Conservation (phyloP, 2,888 invertebrate genomes). For the Euzophera pinguis region DNA sequence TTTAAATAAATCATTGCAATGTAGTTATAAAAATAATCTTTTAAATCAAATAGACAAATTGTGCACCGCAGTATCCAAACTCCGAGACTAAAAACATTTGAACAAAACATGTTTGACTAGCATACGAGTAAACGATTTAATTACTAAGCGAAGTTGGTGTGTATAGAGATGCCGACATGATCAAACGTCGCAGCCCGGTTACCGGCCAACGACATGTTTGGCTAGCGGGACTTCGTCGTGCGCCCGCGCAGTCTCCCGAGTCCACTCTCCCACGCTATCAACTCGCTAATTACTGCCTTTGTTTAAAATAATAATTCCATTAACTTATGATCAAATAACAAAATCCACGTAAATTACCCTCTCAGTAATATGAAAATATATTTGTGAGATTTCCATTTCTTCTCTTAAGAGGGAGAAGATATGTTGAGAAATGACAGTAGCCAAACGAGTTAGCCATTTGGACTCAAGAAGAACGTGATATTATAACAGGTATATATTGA, state of each 20-base stretch:
- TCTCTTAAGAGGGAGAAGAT: no score
- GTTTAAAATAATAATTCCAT: not conserved
- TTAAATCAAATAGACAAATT: not conserved
- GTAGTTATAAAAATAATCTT: not conserved
- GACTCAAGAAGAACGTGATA: no score
- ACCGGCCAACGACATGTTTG: constrained; percentile 5
- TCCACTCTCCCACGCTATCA: constrained; percentile 4
- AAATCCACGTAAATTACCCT: no score
- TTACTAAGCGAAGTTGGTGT: not conserved
- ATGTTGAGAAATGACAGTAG: no score
- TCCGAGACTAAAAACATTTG: not conserved
- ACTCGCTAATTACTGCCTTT: constrained; percentile 4
- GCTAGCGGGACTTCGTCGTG: constrained; percentile 5
- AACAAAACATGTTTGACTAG: not conserved
- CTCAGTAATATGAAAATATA: no score
- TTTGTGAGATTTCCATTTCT: no score
- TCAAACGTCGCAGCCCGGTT: not conserved
- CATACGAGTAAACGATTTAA: not conserved
- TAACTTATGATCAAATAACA: not conserved
- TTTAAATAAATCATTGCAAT: no score
- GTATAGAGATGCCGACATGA: not conserved
- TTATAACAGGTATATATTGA: no score
- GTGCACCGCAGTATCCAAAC: not conserved
- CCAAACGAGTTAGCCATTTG: no score
- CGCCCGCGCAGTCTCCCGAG: not conserved